These are phyloP conservation scores for Latrodectus hesperus DNA, from an alignment of 2,888 invertebrate species.

Conservation along the genomic window DNA sequence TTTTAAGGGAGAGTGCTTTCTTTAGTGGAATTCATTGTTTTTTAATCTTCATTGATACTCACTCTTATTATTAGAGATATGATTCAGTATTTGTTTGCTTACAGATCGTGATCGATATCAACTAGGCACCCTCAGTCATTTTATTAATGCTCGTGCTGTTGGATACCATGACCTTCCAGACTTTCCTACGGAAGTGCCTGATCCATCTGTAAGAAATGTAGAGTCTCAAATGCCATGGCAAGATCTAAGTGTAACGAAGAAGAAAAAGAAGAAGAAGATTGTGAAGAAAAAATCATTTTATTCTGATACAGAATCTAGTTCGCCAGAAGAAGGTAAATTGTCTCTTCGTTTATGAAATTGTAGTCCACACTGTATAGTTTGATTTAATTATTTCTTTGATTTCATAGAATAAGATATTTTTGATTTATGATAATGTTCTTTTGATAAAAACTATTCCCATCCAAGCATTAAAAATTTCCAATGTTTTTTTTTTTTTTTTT, in stretches of 20 bases:
- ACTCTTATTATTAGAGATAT: neutral
- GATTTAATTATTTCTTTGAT: no score
- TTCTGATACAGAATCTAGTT: constrained; percentile 77
- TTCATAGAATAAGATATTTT: no score
- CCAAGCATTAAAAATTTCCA: no score
- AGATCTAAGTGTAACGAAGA: constrained; percentile 69
- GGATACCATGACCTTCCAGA: constrained; percentile 92
- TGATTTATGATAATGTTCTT: no score
- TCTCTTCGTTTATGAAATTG: neutral
- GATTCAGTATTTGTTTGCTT: constrained; percentile 55
- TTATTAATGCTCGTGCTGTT: constrained; percentile 87
- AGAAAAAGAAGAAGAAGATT: constrained; percentile 76
- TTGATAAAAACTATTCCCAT: no score
- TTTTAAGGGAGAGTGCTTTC: no score
- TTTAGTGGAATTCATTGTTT: no score
- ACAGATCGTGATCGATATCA: constrained; percentile 90
- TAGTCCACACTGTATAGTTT: no score
- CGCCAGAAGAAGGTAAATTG: constrained; percentile 66
- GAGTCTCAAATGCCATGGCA: constrained; percentile 75
- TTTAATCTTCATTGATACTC: neutral
- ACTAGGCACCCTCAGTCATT: constrained; percentile 95
- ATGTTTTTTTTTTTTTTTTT: no score
- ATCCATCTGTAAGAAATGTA: constrained; percentile 86
- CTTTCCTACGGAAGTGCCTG: constrained; percentile 86
- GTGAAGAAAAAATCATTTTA: constrained; percentile 80